These are phyloP conservation scores for Holcopasites calliopsidis DNA, from an alignment of 1,140 invertebrate species.

Conservation along the genomic window DNA sequence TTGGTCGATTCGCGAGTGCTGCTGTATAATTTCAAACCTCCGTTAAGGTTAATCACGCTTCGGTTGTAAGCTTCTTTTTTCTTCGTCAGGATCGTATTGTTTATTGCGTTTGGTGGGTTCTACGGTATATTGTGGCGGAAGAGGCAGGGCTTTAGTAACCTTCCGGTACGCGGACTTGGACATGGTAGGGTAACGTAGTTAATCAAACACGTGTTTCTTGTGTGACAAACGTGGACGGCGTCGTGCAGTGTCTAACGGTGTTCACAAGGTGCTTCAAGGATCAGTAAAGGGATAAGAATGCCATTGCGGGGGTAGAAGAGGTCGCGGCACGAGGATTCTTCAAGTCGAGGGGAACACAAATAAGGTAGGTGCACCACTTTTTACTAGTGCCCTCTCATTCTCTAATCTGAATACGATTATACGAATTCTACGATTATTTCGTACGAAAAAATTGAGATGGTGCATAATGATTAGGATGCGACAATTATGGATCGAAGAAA, in stretches of 20 bases:
- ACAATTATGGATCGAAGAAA: too few species aligned
- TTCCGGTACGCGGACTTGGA: slow-evolving; percentile 9
- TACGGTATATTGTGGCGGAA: too few species aligned
- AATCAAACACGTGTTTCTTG: slow-evolving; percentile 45
- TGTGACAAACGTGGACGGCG: slow-evolving; percentile 38
- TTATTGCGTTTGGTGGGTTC: neutral
- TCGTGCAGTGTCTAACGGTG: slow-evolving; percentile 58
- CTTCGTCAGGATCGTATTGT: neutral
- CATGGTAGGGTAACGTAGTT: slow-evolving; percentile 20
- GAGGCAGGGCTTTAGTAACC: too few species aligned
- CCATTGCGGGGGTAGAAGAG: slow-evolving; percentile 23
- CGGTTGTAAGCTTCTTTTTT: neutral
- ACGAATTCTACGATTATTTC: too few species aligned
- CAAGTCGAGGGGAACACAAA: slow-evolving; percentile 19
- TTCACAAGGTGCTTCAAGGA: slow-evolving; percentile 44
- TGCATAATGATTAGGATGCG: too few species aligned
- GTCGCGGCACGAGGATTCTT: slow-evolving; percentile 26
- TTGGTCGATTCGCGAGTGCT: neutral
- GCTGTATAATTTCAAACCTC: too few species aligned
- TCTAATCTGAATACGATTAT: too few species aligned
- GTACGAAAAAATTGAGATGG: too few species aligned
- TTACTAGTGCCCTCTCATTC: neutral
- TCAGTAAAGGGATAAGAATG: slow-evolving; percentile 48
- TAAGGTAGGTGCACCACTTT: slow-evolving; percentile 38
- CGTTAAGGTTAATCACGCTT: neutral